phyloP scores from a whole-genome alignment of 2,888 invertebrate genomes.

The Augiades crinisus region DNA sequence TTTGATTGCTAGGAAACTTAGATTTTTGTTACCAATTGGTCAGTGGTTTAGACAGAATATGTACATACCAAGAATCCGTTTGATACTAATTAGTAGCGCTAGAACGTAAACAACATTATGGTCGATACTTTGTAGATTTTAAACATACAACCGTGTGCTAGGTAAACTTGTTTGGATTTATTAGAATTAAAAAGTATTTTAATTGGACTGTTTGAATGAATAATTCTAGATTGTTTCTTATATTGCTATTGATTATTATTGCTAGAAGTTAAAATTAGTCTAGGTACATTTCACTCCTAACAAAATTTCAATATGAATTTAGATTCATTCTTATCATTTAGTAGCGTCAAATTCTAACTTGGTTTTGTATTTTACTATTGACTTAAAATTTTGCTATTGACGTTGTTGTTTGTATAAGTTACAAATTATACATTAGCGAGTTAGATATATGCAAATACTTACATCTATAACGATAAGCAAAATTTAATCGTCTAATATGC shows the following conservation, averaged over 20 bases:
- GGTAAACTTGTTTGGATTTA: slow-evolving; percentile 41
- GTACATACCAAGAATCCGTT: slow-evolving; percentile 30
- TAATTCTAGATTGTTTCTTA: slow-evolving; percentile 37
- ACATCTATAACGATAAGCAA: slow-evolving; percentile 22
- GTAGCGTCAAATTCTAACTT: slow-evolving; percentile 7
- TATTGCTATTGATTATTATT: slow-evolving; percentile 18
- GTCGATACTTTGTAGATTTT: slow-evolving; percentile 33
- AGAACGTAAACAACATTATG: slow-evolving; percentile 34
- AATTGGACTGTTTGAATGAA: slow-evolving; percentile 21
- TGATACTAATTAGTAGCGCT: slow-evolving; percentile 37
- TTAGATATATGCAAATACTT: slow-evolving; percentile 11
- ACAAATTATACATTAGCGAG: slow-evolving; percentile 6
- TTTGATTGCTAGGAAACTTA: slow-evolving; percentile 67
- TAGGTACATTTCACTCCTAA: slow-evolving; percentile 18
- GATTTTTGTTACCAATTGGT: slow-evolving; percentile 36
- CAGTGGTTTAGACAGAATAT: slow-evolving; percentile 34
- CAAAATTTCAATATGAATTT: slow-evolving; percentile 17
- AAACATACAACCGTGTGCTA: slow-evolving; percentile 42
- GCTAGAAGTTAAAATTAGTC: slow-evolving; percentile 24
- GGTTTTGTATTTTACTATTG: slow-evolving; percentile 13
- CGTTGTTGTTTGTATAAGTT: slow-evolving; percentile 8
- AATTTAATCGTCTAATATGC: slow-evolving; percentile 12
- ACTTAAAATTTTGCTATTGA: neutral
- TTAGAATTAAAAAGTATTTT: slow-evolving; percentile 20
- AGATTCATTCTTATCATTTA: slow-evolving; percentile 24